Conservation (phyloP, 2,113 vertebrate genomes). For the Recurvirostra avosetta region DNA sequence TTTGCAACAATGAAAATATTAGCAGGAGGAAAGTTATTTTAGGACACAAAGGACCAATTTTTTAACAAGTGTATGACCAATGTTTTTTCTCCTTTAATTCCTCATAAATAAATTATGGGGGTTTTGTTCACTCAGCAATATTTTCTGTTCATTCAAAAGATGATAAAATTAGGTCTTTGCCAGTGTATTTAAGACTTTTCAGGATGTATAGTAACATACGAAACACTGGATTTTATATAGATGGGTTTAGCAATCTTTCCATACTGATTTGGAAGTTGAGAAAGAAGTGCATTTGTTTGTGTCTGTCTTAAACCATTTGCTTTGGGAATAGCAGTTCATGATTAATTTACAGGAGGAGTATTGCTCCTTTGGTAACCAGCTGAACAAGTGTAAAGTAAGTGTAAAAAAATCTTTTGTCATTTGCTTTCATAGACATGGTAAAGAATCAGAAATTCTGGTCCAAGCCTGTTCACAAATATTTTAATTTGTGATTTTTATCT, state of each 20-base stretch:
- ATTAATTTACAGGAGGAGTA: not conserved
- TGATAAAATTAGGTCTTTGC: not conserved
- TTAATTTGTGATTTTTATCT: not conserved
- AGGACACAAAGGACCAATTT: not conserved
- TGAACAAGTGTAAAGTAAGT: not conserved
- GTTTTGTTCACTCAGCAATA: not conserved
- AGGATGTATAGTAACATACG: not conserved
- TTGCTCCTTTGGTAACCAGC: not conserved
- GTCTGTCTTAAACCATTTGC: not conserved
- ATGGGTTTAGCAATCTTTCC: not conserved
- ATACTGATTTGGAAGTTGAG: not conserved
- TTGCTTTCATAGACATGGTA: not conserved
- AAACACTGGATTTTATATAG: not conserved
- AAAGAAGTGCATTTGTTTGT: not conserved
- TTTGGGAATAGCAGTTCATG: not conserved
- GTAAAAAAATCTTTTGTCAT: not conserved
- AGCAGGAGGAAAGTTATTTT: not conserved
- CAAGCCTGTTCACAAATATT: not conserved
- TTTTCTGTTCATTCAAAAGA: not conserved
- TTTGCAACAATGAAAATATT: slow-evolving; percentile 5
- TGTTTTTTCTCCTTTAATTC: not conserved
- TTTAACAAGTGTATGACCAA: not conserved
- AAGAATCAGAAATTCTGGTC: not conserved
- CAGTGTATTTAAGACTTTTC: not conserved
- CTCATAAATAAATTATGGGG: not conserved